Base-by-base conservation (phyloP, 2,888 invertebrate species). In the Isoperla grammatica region DNA sequence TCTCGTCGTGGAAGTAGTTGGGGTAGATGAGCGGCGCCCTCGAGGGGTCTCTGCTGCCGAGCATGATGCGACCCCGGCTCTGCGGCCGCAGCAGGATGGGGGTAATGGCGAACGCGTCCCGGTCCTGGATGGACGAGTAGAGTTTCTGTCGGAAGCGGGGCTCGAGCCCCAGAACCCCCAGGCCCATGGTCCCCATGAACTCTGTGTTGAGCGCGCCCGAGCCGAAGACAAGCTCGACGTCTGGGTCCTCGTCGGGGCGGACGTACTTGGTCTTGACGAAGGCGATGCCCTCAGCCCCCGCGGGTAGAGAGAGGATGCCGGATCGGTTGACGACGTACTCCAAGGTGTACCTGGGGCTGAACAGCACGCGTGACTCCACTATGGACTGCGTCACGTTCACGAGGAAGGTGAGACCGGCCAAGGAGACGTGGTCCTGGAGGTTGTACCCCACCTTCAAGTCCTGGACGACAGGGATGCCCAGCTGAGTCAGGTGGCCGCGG, bases 221-320 rank as follows among this genome's bases (percentile, higher is more conserved):
- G 0, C 88, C 88, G 73, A 91, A 78, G 8, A 92, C 88, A 12
- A 92, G 75, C 71, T 93, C 90, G 61, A 92, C 82, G 68, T 92
- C 90, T 0, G 92, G 87, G 63, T 82, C 79, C 57, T 68, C 64
- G 50, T 78, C 77, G 0, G 57, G 62, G 1, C 76, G 77, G 46
- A 75, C 75, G 59, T 74, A 70, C 43, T 68, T 76, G 0, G 79
- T 78, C 19, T 71, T 67, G 1, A 75, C 64, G 57, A 77, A 77
- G 4, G 74, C 76, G 0, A 77, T 37, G 0, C 74, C 74, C 64
- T 78, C 78, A 2, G 76, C 75, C 1, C 77, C 77, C 0, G 77
- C 77, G 0, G 75, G 75, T 1, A 72, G 63, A 0, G 76, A 71
- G 49, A 75, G 65, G 1, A 74, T 70, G 0, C 78, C 77, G 1